A percentile compares a stretch with the other conserved stretches of the same genome.
These are phyloP conservation scores for Acanthurus leucopareius DNA, from an alignment of 2,797 vertebrate species.

Conservation along the genomic window DNA sequence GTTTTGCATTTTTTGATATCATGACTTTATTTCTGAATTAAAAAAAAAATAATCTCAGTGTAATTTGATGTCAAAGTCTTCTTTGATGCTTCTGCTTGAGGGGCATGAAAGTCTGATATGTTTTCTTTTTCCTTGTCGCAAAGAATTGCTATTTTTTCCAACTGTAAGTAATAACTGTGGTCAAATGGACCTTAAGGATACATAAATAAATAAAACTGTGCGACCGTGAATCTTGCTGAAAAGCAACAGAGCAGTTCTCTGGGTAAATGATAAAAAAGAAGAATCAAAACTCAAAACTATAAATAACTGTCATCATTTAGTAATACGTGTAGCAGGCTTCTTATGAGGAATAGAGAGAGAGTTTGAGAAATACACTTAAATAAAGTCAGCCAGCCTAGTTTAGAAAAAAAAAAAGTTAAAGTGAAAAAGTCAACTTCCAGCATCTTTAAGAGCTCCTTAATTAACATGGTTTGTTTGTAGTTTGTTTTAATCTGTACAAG, in stretches of 20 bases:
- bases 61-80: no score
- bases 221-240: background rate
- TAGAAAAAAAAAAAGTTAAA: background rate
- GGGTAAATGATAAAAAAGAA: background rate
- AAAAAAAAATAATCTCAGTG: no score
- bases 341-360: background rate
- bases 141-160: no score
- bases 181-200: background rate
- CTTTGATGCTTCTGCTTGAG: background rate
- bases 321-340: background rate
- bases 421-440: background rate
- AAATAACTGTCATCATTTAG: background rate
- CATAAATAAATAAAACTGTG: background rate
- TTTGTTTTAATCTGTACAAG: background rate
- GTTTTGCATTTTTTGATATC: background rate
- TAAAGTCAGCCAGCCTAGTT: background rate
- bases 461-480: background rate
- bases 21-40: no score
- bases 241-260: background rate
- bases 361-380: background rate
- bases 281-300: background rate
- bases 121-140: no score
- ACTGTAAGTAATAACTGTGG: background rate
- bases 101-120: no score
- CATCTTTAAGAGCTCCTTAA: background rate